Base-by-base conservation (phyloP, 64 coral and sea anemone species). In the Porites lutea region DNA sequence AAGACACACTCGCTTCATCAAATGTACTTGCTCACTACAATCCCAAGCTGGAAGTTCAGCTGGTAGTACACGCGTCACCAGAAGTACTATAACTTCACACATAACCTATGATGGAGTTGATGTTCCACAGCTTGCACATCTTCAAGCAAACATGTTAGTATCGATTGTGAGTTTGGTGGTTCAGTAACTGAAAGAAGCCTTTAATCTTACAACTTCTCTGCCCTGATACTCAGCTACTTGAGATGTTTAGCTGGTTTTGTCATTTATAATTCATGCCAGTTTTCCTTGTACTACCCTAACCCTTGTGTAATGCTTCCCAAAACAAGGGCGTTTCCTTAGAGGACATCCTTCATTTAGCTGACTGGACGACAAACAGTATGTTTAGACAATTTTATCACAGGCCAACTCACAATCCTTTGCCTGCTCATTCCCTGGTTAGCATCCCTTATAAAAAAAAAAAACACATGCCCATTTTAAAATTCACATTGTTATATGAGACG, bases 401-500 rank as follows among this genome's bases (percentile, higher is more conserved):
- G 9, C 8, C 27, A 46, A 73, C 11, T 46, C 43, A 73, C 71
- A 73, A 73, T 45, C 27, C 71, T 46, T 13, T 4, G 2, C 27
- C 23, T 10, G 71, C 71, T 46, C 66, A 20, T 69, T 69, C 66
- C 66, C 19, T 69, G 66, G 66, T 69, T n/a, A 22, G 19, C 66
- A 69, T 0, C 4, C 19, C 20, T 21, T 21, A 20, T 54, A 7
- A 57, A 59, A 15, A 21, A 7, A 57, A 59, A 15, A 21, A 58
- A 27, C 79, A 82, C 58, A 60, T 63, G 62, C 60, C 60, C 20
- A 47, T 62, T 62, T 66, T 85, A 67, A 85, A 85, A 85, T 4
- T 67, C 82, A 85, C 60, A 85, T 63, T 85, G 82, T 85, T 85
- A 67, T 85, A 68, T 44, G 82, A 85, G 82, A 37, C 60, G 54